These are phyloP conservation scores for Cassiopea xamachana DNA, from an alignment of 30 jellyfish, hydroid and myxozoan species.

Conservation along the genomic window DNA sequence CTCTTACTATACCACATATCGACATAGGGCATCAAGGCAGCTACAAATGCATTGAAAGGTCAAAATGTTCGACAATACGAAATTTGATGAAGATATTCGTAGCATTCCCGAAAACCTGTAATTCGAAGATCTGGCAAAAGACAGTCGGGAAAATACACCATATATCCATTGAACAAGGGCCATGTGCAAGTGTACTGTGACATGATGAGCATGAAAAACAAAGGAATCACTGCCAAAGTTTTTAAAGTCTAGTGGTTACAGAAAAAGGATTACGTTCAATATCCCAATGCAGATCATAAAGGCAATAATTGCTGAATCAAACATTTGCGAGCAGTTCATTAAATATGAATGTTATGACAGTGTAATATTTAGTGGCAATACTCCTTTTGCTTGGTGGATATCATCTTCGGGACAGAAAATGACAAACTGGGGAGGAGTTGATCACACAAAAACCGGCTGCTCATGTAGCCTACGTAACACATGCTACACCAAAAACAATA, in stretches of 20 bases:
- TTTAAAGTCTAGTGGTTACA: slow-evolving; percentile 7
- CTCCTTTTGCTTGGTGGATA: slow-evolving; percentile 28
- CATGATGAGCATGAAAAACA: slow-evolving; percentile 27
- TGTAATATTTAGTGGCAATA: neutral
- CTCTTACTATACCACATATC: neutral
- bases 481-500: neutral
- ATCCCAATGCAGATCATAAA: slow-evolving; percentile 2
- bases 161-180: neutral
- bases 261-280: slow-evolving; percentile 2
- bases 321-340: slow-evolving; percentile 24
- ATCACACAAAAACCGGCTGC: slow-evolving; percentile 21
- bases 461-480: neutral
- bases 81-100: neutral
- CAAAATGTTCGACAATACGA: neutral
- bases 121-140: slow-evolving; percentile 12
- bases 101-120: slow-evolving; percentile 11
- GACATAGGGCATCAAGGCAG: neutral
- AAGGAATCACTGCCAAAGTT: slow-evolving; percentile 39
- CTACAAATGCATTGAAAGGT: slow-evolving; percentile 4
- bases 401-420: slow-evolving; percentile 30
- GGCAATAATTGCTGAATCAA: neutral
- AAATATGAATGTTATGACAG: slow-evolving; percentile 45
- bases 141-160: slow-evolving; percentile 12
- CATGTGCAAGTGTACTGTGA: slow-evolving; percentile 53
- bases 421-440: slow-evolving; percentile 57